Evolutionary conservation across 2,113 vertebrate genomes (phyloP), one percentile per base, ranked within the genome.

Genomic region (Callocephalon fimbriatum): DNA sequence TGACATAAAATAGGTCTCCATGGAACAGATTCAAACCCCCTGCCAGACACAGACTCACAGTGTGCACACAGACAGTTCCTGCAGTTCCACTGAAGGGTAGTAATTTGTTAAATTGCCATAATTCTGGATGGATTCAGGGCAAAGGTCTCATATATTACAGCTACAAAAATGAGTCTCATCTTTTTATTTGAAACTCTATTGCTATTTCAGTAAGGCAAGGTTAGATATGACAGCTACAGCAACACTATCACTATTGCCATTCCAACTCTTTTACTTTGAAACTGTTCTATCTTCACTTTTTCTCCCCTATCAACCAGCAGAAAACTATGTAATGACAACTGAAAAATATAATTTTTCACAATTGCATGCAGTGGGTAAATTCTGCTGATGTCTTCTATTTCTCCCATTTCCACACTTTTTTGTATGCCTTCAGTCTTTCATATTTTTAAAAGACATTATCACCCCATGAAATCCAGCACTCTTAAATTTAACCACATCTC

Each of bases 21-120:
- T 20, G 79, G 48, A 66, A 86, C 23, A 76, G 25, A 70, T 73
- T 77, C 54, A 77, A 62, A 10, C 40, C 17, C 75, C 67, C 67
- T 70, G 67, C 71, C 67, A 88, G 75, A 83, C 50, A 44, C 5
- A 7, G 10, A 32, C 53, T 80, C 62, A 37, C 2, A 9, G 37
- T 38, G 15, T 48, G 37, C 67, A 74, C 71, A 47, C 48, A 63
- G 66, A 31, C 74, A 91, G n/a, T 27, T 83, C 63, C 88, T 84
- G 68, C 75, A 66, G 25, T 68, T 89, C 73, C 71, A 5, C 35
- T 63, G 76, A 93, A 0, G 20, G 32, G 72, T 12, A 84, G 56
- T 47, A 88, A 92, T 89, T 95, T 86, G 38, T 81, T 86, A 94
- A 88, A 95, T 84, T 94, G 86, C 76, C 63, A 31, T 86, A 62